Conservation (phyloP, 2,888 invertebrate genomes). For the Latheticus oryzae region DNA sequence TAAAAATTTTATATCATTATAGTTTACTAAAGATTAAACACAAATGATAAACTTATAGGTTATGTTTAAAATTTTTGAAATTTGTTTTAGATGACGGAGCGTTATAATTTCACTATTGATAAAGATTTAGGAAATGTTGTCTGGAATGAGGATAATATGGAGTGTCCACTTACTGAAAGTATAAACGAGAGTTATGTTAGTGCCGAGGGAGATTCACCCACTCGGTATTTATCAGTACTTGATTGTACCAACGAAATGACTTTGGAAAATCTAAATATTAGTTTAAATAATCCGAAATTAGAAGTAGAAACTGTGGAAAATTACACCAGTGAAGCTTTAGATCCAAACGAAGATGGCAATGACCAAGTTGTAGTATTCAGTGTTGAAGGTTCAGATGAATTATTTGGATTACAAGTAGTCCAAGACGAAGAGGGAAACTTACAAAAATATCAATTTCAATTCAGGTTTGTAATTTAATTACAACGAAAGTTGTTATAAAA, state of each 20-base stretch:
- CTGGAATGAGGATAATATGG: conserved; percentile 13
- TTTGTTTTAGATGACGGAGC: conserved; percentile 25
- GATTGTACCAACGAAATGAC: conserved; percentile 55
- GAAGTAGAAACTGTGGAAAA: conserved; percentile 41
- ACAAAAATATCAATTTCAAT: conserved; percentile 63
- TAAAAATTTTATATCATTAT: background rate
- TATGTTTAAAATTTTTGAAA: conserved; percentile 5
- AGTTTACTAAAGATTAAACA: too few species aligned
- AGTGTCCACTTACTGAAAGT: conserved; percentile 51
- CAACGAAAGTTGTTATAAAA: conserved; percentile 15
- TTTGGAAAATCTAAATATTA: conserved; percentile 52
- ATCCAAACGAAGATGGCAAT: conserved; percentile 36
- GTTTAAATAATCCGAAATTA: conserved; percentile 42
- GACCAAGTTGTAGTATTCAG: conserved; percentile 59
- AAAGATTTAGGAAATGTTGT: conserved; percentile 7
- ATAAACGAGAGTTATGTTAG: conserved; percentile 58
- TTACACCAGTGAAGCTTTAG: conserved; percentile 37
- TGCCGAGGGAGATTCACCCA: conserved; percentile 56
- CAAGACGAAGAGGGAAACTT: conserved; percentile 63
- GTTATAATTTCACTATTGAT: conserved; percentile 23
- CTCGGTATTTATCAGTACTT: conserved; percentile 61
- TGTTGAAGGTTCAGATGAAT: conserved; percentile 61
- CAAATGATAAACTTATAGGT: background rate
- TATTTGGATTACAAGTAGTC: conserved; percentile 61
- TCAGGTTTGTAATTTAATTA: too few species aligned